Percentiles rank a stretch among this genome's conserved stretches.
Conservation (phyloP, 1,140 invertebrate genomes). For the Bombyx mori region DNA sequence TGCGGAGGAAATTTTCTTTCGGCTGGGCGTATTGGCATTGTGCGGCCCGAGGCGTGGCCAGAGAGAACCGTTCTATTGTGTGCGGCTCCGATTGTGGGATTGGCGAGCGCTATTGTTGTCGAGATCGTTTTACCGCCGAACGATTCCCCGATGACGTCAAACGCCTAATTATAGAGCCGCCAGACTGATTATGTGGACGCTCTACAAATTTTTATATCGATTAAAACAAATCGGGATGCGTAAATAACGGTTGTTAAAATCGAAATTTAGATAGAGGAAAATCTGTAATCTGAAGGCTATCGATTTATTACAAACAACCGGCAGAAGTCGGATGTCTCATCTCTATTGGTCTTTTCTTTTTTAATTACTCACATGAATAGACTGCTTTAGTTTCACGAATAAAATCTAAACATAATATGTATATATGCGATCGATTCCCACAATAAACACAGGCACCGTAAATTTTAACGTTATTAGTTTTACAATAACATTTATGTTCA, state of each 20-base stretch:
- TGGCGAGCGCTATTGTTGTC: constrained; percentile 54
- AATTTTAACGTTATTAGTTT: too few relatives aligned
- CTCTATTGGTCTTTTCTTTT: too few relatives aligned
- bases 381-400: too few relatives aligned
- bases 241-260: neutral
- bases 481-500: too few relatives aligned
- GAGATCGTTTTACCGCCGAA: constrained; percentile 1
- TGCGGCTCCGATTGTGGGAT: constrained; percentile 35
- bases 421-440: too few relatives aligned
- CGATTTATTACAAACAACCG: too few relatives aligned
- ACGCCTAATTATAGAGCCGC: constrained; percentile 1
- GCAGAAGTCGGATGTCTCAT: too few relatives aligned
- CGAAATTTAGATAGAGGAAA: too few relatives aligned
- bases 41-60: constrained; percentile 50
- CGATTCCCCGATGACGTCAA: constrained; percentile 1
- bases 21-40: constrained; percentile 57
- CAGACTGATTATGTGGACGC: neutral
- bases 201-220: neutral
- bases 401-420: too few relatives aligned
- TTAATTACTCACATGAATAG: too few relatives aligned
- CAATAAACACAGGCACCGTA: too few relatives aligned
- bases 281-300: too few relatives aligned
- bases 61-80: constrained; percentile 57
- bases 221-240: neutral
- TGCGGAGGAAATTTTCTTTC: constrained; percentile 64